Evolutionary conservation across 2,888 invertebrate species (phyloP), one percentile per base, ranked within the genome.

Genomic region (Drosophila nigritarsus): DNA sequence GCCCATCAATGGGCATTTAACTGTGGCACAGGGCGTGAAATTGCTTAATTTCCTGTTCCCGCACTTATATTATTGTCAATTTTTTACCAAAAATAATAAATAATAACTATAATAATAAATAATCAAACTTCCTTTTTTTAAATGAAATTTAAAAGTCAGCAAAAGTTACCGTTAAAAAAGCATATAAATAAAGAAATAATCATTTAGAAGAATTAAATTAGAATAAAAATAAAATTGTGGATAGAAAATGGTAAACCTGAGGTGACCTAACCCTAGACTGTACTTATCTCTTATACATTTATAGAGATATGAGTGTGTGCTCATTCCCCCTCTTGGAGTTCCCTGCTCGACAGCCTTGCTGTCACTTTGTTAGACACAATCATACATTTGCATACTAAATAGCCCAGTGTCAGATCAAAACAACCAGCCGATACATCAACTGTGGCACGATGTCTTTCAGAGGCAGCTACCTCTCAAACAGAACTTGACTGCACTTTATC

Each of bases 401-500:
- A 72, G 73, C 67, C 77, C 34, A 67, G 56, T 83, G 81, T 81
- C 83, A 79, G 79, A 53, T 62, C 55, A 68, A 59, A 81, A 79
- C 75, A 73, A 53, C 13, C 72, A 56, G 68, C 59, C 83, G 80
- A 84, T 84, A 59, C 71, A 78, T 87, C 75, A 80, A 72, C 63
- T 59, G 6, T 18, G 27, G 49, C 53, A 58, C 34, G 53, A 45
- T 54, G 61, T 55, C 42, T 24, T 42, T 42, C 13, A 7, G n/a
- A 15, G 45, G 48, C 70, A 76, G 56, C 68, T 40, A 49, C 60
- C 64, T 56, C 51, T 63, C 20, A 50, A 55, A 51, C 50, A 51
- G 63, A 83, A 79, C 80, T 65, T 60, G 79, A 67, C 71, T 81
- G 84, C 84, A 82, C 65, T 81, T 79, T 80, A 87, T 87, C 87